A percentile compares a stretch with the other conserved stretches of the same genome.
These are phyloP conservation scores for Dufourea novaeangliae DNA, from an alignment of 1,140 invertebrate genomes.

Conservation along the genomic window DNA sequence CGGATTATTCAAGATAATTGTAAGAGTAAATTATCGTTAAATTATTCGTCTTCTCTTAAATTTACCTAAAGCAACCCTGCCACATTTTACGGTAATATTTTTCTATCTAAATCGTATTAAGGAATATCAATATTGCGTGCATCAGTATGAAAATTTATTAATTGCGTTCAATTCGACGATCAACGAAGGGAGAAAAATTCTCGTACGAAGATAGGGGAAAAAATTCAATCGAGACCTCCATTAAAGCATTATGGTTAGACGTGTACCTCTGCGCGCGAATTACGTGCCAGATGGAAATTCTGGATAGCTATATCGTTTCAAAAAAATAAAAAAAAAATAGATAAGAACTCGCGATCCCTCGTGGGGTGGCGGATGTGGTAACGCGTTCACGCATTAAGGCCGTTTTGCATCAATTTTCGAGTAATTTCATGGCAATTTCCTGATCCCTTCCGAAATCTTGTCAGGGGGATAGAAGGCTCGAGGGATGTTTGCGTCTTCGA, in stretches of 20 bases:
- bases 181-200: background rate
- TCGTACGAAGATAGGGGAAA: background rate
- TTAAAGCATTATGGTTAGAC: background rate
- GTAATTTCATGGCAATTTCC: constrained; percentile 79
- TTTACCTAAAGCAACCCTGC: background rate
- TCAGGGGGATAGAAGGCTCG: constrained; percentile 31
- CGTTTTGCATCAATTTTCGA: constrained; percentile 69
- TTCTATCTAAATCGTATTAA: background rate
- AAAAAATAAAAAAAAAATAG: constrained; percentile 38
- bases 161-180: constrained; percentile 6
- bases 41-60: background rate
- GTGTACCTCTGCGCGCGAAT: background rate
- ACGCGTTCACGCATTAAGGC: constrained; percentile 47
- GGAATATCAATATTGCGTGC: background rate
- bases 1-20: too few relatives aligned
- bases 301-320: background rate
- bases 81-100: constrained; percentile 4
- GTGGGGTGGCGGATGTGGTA: constrained; percentile 23
- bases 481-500: constrained; percentile 45
- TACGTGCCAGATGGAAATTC: constrained; percentile 6
- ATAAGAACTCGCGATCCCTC: constrained; percentile 34
- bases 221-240: constrained; percentile 29
- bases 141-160: background rate
- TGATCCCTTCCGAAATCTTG: constrained; percentile 56
- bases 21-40: too few relatives aligned